A percentile compares a stretch with the other conserved stretches of the same genome.
Conservation (phyloP, 2,113 vertebrate species). For the Onychorhynchus coronatus region DNA sequence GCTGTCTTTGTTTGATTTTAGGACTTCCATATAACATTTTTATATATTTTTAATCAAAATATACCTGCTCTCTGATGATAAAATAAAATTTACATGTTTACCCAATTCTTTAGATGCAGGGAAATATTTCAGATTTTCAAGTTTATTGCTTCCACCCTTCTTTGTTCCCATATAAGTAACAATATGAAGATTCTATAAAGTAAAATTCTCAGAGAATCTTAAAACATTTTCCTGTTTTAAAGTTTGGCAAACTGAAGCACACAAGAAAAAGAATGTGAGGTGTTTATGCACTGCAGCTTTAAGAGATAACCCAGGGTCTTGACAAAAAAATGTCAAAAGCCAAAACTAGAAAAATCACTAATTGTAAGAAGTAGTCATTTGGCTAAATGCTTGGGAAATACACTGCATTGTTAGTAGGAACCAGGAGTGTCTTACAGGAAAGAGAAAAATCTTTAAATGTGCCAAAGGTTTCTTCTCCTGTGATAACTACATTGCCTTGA, state of each 20-base stretch:
- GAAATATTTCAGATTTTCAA: not conserved
- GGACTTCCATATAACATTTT: not conserved
- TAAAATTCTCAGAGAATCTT: not conserved
- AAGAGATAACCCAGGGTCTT: not conserved
- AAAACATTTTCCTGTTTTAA: not conserved
- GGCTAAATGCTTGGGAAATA: not conserved
- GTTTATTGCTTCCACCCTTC: not conserved
- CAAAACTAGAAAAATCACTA: not conserved
- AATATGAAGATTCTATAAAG: not conserved
- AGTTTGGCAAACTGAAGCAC: not conserved
- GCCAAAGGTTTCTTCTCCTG: not conserved
- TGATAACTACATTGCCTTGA: not conserved
- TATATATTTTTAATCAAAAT: not conserved
- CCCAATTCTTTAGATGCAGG: not conserved
- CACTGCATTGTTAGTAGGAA: not conserved
- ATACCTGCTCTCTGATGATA: not conserved
- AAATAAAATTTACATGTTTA: not conserved
- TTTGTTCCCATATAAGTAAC: not conserved
- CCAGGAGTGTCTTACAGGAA: rapidly evolving
- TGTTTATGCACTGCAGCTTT: not conserved
- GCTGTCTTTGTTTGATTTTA: not conserved
- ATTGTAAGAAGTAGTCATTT: not conserved
- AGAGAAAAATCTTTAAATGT: not conserved
- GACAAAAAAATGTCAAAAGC: not conserved
- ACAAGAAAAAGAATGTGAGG: not conserved